A percentile compares a stretch with the other conserved stretches of the same genome.
phyloP scores from a whole-genome alignment of 2,113 vertebrate genomes.

The Pygoscelis antarcticus region DNA sequence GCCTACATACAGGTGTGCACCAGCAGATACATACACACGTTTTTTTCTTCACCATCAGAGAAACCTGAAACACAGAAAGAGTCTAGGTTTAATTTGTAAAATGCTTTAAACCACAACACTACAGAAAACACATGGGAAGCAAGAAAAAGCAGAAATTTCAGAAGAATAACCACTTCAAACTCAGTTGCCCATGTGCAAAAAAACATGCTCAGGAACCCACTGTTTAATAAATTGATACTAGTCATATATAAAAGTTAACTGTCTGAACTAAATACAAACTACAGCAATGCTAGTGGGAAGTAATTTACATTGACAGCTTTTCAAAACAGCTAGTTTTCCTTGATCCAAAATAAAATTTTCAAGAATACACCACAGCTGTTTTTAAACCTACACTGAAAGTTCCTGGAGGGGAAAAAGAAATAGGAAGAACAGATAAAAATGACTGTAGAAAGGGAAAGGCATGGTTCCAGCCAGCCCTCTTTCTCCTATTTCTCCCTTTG shows the following conservation, averaged over 20 bases:
- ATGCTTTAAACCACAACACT: background rate
- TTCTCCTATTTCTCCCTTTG: background rate
- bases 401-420: background rate
- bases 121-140: background rate
- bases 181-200: background rate
- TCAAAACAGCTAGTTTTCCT: conserved; percentile 12
- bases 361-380: background rate
- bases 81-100: background rate
- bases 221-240: background rate
- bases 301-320: conserved; percentile 52
- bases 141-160: background rate
- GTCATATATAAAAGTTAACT: background rate
- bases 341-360: background rate
- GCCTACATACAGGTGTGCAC: background rate
- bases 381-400: background rate
- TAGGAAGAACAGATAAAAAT: background rate
- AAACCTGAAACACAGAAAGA: background rate
- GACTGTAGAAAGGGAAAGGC: background rate
- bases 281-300: background rate
- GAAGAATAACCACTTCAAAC: background rate
- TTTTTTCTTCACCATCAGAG: background rate
- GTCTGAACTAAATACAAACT: background rate
- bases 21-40: background rate
- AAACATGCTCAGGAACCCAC: background rate
- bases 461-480: background rate